Evolutionary conservation across 1,140 invertebrate species (phyloP).

Genomic region (Archivesica marissinica): DNA sequence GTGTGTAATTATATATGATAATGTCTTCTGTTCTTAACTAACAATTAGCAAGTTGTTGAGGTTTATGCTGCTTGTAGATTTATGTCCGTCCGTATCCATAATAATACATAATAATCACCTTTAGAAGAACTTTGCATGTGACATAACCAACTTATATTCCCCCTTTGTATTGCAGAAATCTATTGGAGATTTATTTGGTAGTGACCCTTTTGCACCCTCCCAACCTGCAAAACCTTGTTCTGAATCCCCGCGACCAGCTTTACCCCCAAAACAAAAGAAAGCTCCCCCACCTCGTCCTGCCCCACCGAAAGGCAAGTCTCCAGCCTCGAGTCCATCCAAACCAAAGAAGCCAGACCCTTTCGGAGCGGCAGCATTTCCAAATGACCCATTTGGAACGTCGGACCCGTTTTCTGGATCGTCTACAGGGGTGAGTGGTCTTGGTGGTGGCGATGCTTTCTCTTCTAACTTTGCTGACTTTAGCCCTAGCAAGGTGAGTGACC

Average conservation of each 20-base stretch:
- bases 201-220: slow-evolving; percentile 61
- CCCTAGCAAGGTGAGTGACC: slow-evolving; percentile 60
- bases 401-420: slow-evolving; percentile 58
- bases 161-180: slow-evolving; percentile 46
- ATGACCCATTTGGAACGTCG: slow-evolving; percentile 56
- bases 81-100: not conserved
- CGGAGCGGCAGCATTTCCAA: slow-evolving; percentile 42
- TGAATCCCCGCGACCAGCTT: slow-evolving; percentile 58
- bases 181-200: slow-evolving; percentile 61
- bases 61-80: too few relatives aligned
- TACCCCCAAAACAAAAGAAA: slow-evolving; percentile 64
- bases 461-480: slow-evolving; percentile 64
- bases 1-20: too few relatives aligned
- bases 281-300: slow-evolving; percentile 60
- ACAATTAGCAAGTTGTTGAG: too few relatives aligned
- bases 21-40: too few relatives aligned
- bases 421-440: slow-evolving; percentile 49
- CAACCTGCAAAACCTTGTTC: slow-evolving; percentile 39
- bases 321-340: slow-evolving; percentile 51
- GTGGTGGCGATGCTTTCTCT: slow-evolving; percentile 46
- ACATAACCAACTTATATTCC: slow-evolving; percentile 14
- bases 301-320: slow-evolving; percentile 50
- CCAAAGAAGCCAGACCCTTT: slow-evolving; percentile 51
- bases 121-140: not conserved
- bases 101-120: not conserved